Evolutionary conservation across 1,140 invertebrate species (phyloP), one percentile per base, ranked within the genome.

Genomic region (Eupristina koningsbergeri): DNA sequence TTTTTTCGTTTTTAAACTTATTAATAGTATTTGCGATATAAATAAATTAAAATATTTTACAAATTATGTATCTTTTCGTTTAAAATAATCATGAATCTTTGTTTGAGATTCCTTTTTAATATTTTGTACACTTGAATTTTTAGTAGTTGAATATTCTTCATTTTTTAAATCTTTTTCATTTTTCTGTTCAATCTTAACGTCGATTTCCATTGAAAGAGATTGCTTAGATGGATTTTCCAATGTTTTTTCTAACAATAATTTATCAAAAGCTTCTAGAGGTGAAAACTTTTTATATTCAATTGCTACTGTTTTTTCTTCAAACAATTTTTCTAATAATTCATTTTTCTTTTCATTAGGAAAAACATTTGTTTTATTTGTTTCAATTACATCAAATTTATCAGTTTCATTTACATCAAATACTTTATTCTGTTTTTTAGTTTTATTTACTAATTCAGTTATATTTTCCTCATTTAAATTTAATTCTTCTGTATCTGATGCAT

Each of bases 71-170:
- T 71, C 67, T 41, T 71, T 71, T 41, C 39, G 36, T 86, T 84
- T 77, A 83, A 90, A 90, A 77, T 88, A 91, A 9, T 90, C 89
- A 0, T 87, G 84, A 29, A 91, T 91, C 67, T 88, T 90, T 47
- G 53, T 87, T 74, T 91, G 90, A 36, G 71, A 78, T 29, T 41
- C 53, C 79, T 88, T 89, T 34, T 84, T 86, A 29, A 29, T 74
- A 53, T 29, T 41, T 74, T 67, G 80, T 58, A 64, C 67, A 81
- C n/a, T 39, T 61, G 11, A 39, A 75, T 63, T 80, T 58, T 26
- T 3, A 64, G 80, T 82, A 84, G 69, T 39, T 58, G 73, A 45
- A 29, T 63, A 13, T n/a, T 15, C 2, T 53, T 64, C 67, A 73
- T 36, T 8, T 50, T 53, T 15, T 69, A 83, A 39, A 71, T 81